Base-by-base conservation (phyloP, 2,888 invertebrate species). In the Celastrina argiolus region DNA sequence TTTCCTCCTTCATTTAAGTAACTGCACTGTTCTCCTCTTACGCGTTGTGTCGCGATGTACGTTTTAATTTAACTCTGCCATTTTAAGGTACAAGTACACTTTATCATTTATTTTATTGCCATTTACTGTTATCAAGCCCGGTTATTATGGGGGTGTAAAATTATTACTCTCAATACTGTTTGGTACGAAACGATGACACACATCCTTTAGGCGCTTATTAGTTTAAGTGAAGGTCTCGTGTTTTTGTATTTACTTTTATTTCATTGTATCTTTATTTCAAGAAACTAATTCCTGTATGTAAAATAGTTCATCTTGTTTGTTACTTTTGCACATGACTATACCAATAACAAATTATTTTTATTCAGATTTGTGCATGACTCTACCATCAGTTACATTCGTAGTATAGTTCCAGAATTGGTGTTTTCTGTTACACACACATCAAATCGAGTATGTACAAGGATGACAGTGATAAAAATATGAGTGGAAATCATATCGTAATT, bases 81-180 rank as follows among this genome's bases (percentile, higher is more conserved):
- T 61, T 61, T 39, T 39, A 39, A 61, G 61, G 61, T 22, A 16
- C 34, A 18, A 72, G 72, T 74, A 66, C 71, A 70, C 73, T 75
- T 76, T 72, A 79, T 78, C 75, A 77, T 61, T 61, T 39, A 61
- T 39, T 76, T 75, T 76, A 76, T 78, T 75, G 73, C 78, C 75
- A 76, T 78, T 75, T 77, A 79, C 81, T 77, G 78, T 80, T 81
- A 82, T 75, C 77, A 79, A 74, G 76, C 71, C 74, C 72, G 72
- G 80, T 78, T 74, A 79, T 80, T 79, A 77, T 71, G 68, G 70
- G 72, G 72, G 74, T 75, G 74, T 82, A 74, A 77, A 79, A 79
- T 78, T 80, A 79, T 79, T 80, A 75, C 73, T 75, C 74, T 78
- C 81, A 82, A 85, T 85, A 82, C 81, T 79, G 77, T 77, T 71